Conservation (phyloP, 2,888 invertebrate species). For the Diarsia mendica region DNA sequence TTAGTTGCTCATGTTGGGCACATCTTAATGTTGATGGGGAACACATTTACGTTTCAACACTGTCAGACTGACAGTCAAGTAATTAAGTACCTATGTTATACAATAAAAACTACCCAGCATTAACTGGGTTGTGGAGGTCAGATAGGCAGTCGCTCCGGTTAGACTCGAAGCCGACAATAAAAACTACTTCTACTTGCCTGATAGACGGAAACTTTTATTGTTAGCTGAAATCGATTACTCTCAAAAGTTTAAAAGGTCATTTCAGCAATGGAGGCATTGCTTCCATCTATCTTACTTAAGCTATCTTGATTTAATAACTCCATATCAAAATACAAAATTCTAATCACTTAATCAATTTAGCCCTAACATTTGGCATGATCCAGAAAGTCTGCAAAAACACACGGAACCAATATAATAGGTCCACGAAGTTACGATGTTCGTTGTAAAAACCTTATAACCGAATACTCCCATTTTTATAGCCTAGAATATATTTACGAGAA, state of each 20-base stretch:
- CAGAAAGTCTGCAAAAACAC: slow-evolving; percentile 51
- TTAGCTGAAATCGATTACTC: neutral
- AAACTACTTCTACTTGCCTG: neutral
- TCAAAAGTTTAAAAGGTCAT: neutral
- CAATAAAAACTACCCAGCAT: too few species aligned
- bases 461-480: slow-evolving; percentile 85
- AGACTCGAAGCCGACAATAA: neutral
- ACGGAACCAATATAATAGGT: slow-evolving; percentile 60
- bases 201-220: neutral
- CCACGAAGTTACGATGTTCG: slow-evolving; percentile 75
- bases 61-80: neutral
- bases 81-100: neutral
- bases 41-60: neutral
- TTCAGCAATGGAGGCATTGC: too few species aligned
- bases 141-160: too few species aligned
- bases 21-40: neutral
- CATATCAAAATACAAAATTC: neutral
- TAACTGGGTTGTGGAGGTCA: too few species aligned
- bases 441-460: slow-evolving; percentile 85
- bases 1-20: neutral
- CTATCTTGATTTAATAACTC: neutral
- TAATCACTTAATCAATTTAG: slow-evolving; percentile 5
- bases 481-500: slow-evolving; percentile 86
- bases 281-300: too few species aligned
- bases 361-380: slow-evolving; percentile 2